These are phyloP conservation scores for Lithosia quadra DNA, from an alignment of 2,888 invertebrate genomes.

Conservation along the genomic window DNA sequence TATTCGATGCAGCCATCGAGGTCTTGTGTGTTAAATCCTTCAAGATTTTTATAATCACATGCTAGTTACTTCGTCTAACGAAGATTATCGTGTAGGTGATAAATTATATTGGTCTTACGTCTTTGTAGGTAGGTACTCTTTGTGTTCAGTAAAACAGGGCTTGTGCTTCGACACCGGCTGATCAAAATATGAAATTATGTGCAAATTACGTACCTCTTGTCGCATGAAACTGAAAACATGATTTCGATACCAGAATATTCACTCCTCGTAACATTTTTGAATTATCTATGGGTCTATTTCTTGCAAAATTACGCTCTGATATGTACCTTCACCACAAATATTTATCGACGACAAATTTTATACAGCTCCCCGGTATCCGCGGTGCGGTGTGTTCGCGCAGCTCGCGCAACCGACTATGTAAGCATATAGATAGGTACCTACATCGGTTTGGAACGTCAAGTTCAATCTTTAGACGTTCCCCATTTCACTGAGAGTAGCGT, in stretches of 20 bases:
- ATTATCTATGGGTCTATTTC: neutral
- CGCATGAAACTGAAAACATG: slow-evolving; percentile 20
- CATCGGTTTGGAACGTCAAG: slow-evolving; percentile 18
- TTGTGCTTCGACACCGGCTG: neutral
- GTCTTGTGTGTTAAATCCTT: too few relatives aligned
- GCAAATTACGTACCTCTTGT: slow-evolving; percentile 36
- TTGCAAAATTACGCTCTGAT: slow-evolving; percentile 1
- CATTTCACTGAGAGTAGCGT: neutral
- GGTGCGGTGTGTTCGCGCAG: slow-evolving; percentile 16
- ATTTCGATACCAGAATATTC: slow-evolving; percentile 20
- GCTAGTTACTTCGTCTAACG: neutral
- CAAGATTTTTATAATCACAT: neutral
- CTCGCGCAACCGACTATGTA: slow-evolving; percentile 18
- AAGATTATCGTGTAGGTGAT: neutral
- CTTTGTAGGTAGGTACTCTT: too few relatives aligned
- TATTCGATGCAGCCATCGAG: too few relatives aligned
- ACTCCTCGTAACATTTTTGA: slow-evolving; percentile 36
- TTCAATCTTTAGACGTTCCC: slow-evolving; percentile 19
- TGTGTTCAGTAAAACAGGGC: neutral
- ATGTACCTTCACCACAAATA: slow-evolving; percentile 8
- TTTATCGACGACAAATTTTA: neutral
- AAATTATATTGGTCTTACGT: neutral
- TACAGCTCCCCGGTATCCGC: neutral
- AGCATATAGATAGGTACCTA: neutral
- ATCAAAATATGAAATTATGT: neutral